A percentile compares a stretch with the other conserved stretches of the same genome.
phyloP scores from a whole-genome alignment of 2,113 vertebrate species.

The Mobula birostris region DNA sequence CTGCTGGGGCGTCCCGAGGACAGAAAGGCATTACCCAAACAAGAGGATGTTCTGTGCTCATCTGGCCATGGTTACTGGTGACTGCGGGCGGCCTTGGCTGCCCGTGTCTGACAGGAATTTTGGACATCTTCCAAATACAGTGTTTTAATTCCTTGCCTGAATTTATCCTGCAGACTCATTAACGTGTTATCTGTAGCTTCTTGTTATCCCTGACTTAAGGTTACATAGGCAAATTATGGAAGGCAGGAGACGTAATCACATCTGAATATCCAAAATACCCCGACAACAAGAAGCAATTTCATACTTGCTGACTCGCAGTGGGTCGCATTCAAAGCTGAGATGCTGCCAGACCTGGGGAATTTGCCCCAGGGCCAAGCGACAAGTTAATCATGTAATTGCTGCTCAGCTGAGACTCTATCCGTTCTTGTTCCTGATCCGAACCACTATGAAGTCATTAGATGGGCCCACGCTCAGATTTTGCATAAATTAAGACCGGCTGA shows the following conservation, averaged over 20 bases:
- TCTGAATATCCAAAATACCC: neutral
- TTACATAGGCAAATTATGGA: neutral
- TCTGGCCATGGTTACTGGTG: neutral
- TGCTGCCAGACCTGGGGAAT: neutral
- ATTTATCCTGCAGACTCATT: constrained; percentile 7
- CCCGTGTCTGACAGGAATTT: neutral
- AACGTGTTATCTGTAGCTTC: constrained; percentile 19
- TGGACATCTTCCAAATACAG: neutral
- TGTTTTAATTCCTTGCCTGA: neutral
- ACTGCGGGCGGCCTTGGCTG: neutral
- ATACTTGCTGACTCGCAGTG: neutral
- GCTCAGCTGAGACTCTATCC: neutral
- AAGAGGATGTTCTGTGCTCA: neutral
- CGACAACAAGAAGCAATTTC: constrained; percentile 10
- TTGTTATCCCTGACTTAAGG: neutral
- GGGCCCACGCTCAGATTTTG: too few species aligned
- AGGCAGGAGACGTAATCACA: neutral
- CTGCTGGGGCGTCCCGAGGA: neutral
- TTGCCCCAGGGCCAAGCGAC: neutral
- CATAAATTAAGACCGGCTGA: neutral
- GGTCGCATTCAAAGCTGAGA: neutral
- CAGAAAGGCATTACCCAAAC: neutral
- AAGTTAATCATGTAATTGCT: neutral
- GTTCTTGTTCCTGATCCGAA: neutral
- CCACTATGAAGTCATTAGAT: neutral